Evolutionary conservation across 2,888 invertebrate species (phyloP), one percentile per base, ranked within the genome.

Genomic region (Drosophila stalkeri): DNA sequence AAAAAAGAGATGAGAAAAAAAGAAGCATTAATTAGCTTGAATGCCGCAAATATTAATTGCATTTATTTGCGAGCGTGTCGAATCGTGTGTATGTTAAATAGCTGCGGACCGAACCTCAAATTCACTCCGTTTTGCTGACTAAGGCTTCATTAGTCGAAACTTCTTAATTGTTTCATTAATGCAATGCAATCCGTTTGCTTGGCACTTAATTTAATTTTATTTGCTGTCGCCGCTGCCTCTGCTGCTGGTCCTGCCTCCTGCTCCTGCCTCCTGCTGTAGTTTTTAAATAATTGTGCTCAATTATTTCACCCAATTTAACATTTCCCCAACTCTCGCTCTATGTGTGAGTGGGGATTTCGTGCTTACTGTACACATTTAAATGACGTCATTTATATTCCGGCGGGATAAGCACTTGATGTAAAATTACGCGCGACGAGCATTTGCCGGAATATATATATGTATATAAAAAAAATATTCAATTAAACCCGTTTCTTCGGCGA

Each of bases 291-390:
- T 89, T 89, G 89, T 77, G 64, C 74, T 80, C 86, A 86, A 86
- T 86, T 86, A 86, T 86, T 86, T 86, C 82, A 78, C 82, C 87
- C 89, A 86, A 86, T 86, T 86, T 87, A 87, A 87, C 89, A 89
- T 80, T 89, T 86, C 64, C 72, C 67, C 72, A 52, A 33, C 18
- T 39, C 11, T 18, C 14, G 31, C 33, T 66, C n/a, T 60, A 47
- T 72, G 64, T 63, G 60, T 66, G 61, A 61, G 9, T 52, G 14
- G 33, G 71, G 55, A 68, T 71, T 80, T 77, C 70, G 55, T 55
- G 74, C 71, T 86, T 82, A 71, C 74, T 77, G 75, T 77, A 67
- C 61, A 66, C 74, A 81, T 75, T 89, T 87, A 86, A 86, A 86
- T 84, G 82, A 87, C 82, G 80, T 85, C 86, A 89, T 86, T 86